Percentiles rank a stretch among this genome's conserved stretches.
phyloP scores from a whole-genome alignment of 1,140 invertebrate genomes.

The Anthonomus grandis region DNA sequence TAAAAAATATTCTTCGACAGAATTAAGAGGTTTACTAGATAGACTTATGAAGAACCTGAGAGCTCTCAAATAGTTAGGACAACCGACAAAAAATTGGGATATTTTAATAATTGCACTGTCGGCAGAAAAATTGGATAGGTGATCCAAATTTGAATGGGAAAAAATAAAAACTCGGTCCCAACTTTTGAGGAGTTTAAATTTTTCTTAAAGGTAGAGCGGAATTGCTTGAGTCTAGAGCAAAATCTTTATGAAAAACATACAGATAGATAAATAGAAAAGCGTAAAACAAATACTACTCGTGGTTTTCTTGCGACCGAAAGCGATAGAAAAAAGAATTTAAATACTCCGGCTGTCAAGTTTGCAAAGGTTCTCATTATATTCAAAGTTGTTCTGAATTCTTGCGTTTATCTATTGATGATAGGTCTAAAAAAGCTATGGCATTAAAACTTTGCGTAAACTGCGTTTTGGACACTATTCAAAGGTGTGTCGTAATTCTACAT shows the following conservation, averaged over 20 bases:
- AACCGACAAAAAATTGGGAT: neutral
- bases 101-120: neutral
- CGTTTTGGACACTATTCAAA: neutral
- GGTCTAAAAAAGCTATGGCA: neutral
- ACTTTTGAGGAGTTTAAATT: neutral
- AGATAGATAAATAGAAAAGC: neutral
- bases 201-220: neutral
- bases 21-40: neutral
- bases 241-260: neutral
- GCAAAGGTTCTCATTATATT: neutral
- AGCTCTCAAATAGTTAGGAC: neutral
- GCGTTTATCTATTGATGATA: neutral
- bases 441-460: neutral
- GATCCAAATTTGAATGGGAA: neutral
- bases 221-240: conserved; percentile 8
- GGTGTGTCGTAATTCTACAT: neutral
- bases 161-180: neutral
- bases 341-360: neutral
- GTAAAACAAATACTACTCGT: neutral
- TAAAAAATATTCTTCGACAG: neutral
- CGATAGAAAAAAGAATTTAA: neutral
- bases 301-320: neutral
- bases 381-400: neutral
- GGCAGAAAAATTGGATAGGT: neutral
- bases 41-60: neutral